These are phyloP conservation scores for Agonopterix alstromeriana DNA, from an alignment of 2,888 invertebrate genomes.

Conservation along the genomic window DNA sequence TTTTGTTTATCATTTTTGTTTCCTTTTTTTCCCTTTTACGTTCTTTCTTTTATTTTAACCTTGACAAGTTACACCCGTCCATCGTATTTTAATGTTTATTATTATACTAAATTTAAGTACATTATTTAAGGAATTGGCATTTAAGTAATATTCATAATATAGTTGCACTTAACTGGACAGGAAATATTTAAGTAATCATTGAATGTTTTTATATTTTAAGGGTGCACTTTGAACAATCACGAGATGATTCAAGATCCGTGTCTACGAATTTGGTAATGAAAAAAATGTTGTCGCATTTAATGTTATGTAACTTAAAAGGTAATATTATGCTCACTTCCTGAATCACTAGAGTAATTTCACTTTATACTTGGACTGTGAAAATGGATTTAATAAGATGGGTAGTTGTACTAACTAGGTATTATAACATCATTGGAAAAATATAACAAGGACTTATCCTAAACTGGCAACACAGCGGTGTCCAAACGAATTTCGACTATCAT, in stretches of 20 bases:
- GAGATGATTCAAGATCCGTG: conserved; percentile 28
- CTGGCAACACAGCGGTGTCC: background rate
- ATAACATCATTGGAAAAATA: background rate
- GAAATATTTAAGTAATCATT: conserved; percentile 55
- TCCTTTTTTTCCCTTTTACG: conserved; percentile 30
- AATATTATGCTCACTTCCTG: conserved; percentile 45
- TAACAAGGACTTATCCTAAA: background rate
- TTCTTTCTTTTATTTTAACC: conserved; percentile 32
- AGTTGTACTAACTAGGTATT: background rate
- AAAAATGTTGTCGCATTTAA: conserved; percentile 53
- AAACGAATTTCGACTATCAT: conserved; percentile 22
- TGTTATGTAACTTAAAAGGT: conserved; percentile 48
- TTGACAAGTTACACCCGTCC: conserved; percentile 76
- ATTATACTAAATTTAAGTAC: conserved; percentile 58
- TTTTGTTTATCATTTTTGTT: conserved; percentile 55
- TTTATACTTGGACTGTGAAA: conserved; percentile 1
- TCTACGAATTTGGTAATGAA: conserved; percentile 61
- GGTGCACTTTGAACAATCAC: conserved; percentile 44
- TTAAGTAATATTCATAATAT: conserved; percentile 47
- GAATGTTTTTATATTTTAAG: conserved; percentile 64
- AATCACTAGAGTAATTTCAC: conserved; percentile 35
- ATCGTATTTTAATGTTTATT: conserved; percentile 70
- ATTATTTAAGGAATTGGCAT: conserved; percentile 37
- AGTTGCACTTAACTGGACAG: conserved; percentile 63
- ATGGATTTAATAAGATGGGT: background rate